Evolutionary conservation across 2,113 vertebrate species (phyloP).

Genomic region (Benitochromis conjunctus): DNA sequence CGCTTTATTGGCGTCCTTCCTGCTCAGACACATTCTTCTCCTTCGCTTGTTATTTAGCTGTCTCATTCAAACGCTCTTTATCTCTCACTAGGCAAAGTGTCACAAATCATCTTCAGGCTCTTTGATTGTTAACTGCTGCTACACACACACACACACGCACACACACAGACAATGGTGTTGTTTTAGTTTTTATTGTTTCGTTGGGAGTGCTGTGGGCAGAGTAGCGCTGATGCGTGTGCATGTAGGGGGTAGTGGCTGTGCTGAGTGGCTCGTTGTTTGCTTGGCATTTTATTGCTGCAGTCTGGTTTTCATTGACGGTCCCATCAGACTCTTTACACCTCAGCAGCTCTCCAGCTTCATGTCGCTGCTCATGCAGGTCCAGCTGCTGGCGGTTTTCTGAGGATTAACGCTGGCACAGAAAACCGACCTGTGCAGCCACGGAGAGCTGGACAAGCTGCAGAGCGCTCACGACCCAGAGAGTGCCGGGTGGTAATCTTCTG

Average conservation of each 20-base stretch:
- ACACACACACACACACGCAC: not conserved
- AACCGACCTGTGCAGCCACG: not conserved
- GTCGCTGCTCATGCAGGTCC: not conserved
- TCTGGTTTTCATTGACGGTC: constrained; percentile 71
- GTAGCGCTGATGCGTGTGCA: not conserved
- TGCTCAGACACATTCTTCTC: constrained; percentile 15
- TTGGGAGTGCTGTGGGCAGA: not conserved
- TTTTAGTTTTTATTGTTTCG: constrained; percentile 15
- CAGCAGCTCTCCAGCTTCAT: constrained; percentile 4
- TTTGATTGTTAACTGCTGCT: not conserved
- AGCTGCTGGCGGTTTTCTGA: not conserved
- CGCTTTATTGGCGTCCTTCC: constrained; percentile 16
- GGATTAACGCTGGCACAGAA: constrained; percentile 1
- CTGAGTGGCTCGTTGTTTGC: constrained; percentile 66
- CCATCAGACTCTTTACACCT: constrained; percentile 66
- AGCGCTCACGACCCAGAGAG: not conserved
- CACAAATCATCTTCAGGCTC: not conserved
- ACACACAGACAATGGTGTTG: constrained; percentile 30
- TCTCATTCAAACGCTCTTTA: not conserved
- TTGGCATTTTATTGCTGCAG: constrained; percentile 54
- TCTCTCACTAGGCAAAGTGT: not conserved
- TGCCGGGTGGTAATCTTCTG: not conserved
- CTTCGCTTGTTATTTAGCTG: not conserved
- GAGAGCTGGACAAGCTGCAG: not conserved
- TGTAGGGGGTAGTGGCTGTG: constrained; percentile 30